A percentile compares a stretch with the other conserved stretches of the same genome.
Conservation (phyloP, 2,888 invertebrate genomes). For the Galeruca laticollis region DNA sequence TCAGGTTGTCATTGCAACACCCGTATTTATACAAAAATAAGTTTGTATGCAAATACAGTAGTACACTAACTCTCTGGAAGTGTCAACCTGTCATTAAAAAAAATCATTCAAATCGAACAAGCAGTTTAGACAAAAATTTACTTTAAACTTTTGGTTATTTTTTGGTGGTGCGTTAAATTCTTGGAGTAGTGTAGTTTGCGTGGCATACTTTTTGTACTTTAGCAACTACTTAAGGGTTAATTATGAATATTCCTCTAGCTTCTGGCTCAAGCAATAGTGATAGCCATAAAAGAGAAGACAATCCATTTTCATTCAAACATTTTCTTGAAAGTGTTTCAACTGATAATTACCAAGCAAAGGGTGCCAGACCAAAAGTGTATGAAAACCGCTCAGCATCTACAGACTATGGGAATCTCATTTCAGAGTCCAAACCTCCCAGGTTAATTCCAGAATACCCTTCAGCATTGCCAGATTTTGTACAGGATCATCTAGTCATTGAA, state of each 20-base stretch:
- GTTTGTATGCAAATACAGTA: no score
- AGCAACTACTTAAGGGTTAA: not conserved
- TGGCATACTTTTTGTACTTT: no score
- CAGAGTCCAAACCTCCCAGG: conserved; percentile 59
- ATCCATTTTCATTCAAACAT: conserved; percentile 88
- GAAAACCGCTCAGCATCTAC: conserved; percentile 62
- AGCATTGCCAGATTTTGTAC: conserved; percentile 87
- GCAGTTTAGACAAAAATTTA: no score
- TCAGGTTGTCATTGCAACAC: no score
- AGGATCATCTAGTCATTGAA: conserved; percentile 87
- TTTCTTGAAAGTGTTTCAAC: conserved; percentile 77
- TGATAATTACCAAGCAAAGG: conserved; percentile 76
- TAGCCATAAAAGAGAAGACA: conserved; percentile 71
- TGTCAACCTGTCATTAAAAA: no score
- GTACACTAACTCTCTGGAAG: no score
- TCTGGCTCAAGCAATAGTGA: conserved; percentile 45
- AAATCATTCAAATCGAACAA: no score
- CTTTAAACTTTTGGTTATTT: no score
- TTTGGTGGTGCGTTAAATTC: no score
- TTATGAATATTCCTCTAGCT: conserved; percentile 25
- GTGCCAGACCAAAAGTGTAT: conserved; percentile 83
- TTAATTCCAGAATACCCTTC: conserved; percentile 71
- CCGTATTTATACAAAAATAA: no score
- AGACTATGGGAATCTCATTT: conserved; percentile 60
- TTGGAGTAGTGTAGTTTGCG: no score